phyloP scores from a whole-genome alignment of 2,797 vertebrate genomes.

The Leptodactylus fallax region DNA sequence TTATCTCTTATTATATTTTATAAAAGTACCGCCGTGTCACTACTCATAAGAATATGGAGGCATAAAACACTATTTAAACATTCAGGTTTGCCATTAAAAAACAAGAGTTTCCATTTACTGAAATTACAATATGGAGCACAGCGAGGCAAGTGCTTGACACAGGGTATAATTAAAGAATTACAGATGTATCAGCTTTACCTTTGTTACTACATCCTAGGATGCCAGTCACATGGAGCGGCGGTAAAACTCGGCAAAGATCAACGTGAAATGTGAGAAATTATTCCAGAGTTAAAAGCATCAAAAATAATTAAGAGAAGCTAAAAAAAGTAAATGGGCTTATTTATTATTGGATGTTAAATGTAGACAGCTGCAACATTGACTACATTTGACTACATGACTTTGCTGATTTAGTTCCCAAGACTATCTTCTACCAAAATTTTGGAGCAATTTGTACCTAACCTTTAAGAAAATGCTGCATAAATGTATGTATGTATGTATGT shows the following conservation, averaged over 20 bases:
- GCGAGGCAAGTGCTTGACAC: conserved; percentile 25
- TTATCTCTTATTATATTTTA: neutral
- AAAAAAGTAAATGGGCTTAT: neutral
- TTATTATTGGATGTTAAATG: too few species aligned
- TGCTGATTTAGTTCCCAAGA: too few species aligned
- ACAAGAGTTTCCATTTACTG: conserved; percentile 22
- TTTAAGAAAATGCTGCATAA: too few species aligned
- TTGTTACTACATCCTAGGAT: neutral
- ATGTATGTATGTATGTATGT: too few species aligned
- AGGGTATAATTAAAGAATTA: conserved; percentile 33
- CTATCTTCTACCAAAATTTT: too few species aligned
- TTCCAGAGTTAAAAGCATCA: neutral
- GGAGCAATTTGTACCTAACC: too few species aligned
- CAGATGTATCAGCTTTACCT: neutral
- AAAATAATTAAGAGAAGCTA: neutral
- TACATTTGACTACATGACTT: too few species aligned
- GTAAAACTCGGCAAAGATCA: neutral
- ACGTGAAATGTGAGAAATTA: neutral
- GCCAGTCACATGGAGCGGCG: neutral
- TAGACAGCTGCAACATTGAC: too few species aligned
- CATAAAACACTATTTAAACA: neutral
- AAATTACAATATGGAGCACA: conserved; percentile 20
- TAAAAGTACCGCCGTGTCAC: neutral
- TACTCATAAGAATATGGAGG: neutral
- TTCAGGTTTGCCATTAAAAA: neutral